A percentile compares a stretch with the other conserved stretches of the same genome.
These are phyloP conservation scores for Brachyhypopomus gauderio DNA, from an alignment of 2,113 vertebrate genomes.

Conservation along the genomic window DNA sequence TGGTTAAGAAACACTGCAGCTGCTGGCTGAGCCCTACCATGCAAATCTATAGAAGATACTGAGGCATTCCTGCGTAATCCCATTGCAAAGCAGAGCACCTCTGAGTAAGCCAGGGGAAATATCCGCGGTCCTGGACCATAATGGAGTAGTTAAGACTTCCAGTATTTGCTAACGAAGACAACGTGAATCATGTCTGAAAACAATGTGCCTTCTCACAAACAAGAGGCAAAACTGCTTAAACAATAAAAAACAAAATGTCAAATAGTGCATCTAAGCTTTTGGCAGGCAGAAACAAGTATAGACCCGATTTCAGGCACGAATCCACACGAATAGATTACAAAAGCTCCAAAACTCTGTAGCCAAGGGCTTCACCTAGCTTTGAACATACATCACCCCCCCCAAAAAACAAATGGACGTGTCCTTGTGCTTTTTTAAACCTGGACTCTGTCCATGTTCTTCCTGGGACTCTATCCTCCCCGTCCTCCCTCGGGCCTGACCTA, in stretches of 20 bases:
- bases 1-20: neutral
- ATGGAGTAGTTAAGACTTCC: conserved; percentile 15
- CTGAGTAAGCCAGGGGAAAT: conserved; percentile 1
- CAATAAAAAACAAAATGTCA: conserved; percentile 24
- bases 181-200: conserved; percentile 66
- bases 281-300: conserved; percentile 60
- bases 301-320: conserved; percentile 32
- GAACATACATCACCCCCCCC: conserved; percentile 17
- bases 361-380: conserved; percentile 14
- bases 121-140: conserved; percentile 12
- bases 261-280: conserved; percentile 57
- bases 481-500: conserved; percentile 19
- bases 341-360: neutral
- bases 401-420: conserved; percentile 10
- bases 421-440: conserved; percentile 10
- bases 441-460: neutral
- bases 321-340: conserved; percentile 8
- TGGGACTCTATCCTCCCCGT: neutral
- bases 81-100: no score
- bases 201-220: conserved; percentile 65
- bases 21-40: neutral
- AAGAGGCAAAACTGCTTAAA: conserved; percentile 66
- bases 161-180: conserved; percentile 62
- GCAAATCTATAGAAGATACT: no score
- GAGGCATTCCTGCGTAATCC: no score